Base-by-base conservation (phyloP, 2,797 vertebrate genomes). In the Esox masquinongy region DNA sequence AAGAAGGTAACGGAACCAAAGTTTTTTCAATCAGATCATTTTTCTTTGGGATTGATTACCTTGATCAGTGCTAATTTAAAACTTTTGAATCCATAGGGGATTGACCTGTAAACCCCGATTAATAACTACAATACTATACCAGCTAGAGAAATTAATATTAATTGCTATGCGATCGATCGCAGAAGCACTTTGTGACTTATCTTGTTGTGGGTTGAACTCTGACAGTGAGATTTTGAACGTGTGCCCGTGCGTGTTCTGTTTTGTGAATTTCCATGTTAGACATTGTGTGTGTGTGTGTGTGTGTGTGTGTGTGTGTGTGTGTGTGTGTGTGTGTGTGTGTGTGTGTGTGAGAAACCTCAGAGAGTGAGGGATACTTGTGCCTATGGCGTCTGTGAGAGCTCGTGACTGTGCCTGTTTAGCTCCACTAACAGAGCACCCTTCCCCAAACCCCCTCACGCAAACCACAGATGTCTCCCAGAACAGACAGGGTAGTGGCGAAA, bases 381-480 rank as follows among this genome's bases (percentile, higher is more conserved):
- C 89, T 76, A 78, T 91, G 91, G 92, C 89, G 86, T 93, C 88
- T 91, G 88, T 77, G 85, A 68, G 87, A 88, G 91, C 90, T 92
- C 91, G 91, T 93, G 93, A 93, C 92, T 91, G 90, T 47, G 90
- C 75, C 92, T 91, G 90, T 92, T 94, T 93, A 93, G 90, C 89
- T 93, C 89, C 75, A 68, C 92, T 87, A 92, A 88, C 88, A 90
- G 92, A 90, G 86, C 85, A 89, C 90, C 86, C 87, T 83, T 92
- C 90, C 87, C 86, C 88, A 86, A 83, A 91, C 84, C 86, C 88
- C 90, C 91, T 91, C 92, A 94, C 91, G 92, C 91, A 93, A 94
- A 83, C 90, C 92, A 93, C 93, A 94, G 89, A 92, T 93, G 93
- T 91, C 88, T 91, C 87, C 91, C 91, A 93, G 90, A 88, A 92